Conservation (phyloP, 2,113 vertebrate genomes). For the Sciurus niger region DNA sequence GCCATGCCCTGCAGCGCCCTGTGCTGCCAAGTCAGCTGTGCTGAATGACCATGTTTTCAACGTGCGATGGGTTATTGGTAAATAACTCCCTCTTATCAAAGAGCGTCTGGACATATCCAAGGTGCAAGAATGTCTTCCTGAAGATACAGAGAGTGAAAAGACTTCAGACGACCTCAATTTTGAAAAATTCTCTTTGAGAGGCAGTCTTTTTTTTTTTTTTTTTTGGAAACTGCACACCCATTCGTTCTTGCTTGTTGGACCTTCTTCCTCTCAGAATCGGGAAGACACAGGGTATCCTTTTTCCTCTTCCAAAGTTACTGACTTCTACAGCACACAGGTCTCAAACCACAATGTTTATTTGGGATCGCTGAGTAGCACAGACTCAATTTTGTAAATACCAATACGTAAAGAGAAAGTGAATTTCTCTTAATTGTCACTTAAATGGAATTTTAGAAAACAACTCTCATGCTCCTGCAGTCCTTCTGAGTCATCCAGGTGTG, state of each 20-base stretch:
- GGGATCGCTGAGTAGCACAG: background rate
- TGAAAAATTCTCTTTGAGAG: constrained; percentile 21
- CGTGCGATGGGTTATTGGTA: background rate
- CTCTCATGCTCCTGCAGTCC: background rate
- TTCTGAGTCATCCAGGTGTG: background rate
- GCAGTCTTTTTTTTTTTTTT: background rate
- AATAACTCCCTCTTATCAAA: background rate
- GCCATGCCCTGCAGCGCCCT: background rate
- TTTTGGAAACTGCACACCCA: background rate
- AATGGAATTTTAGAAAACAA: background rate
- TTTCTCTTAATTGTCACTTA: constrained; percentile 26
- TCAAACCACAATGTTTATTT: background rate
- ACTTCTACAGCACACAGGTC: background rate
- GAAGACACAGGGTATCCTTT: background rate
- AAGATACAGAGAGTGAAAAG: background rate
- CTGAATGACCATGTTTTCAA: background rate
- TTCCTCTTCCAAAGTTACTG: background rate
- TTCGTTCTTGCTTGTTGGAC: background rate
- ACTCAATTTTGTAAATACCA: constrained; percentile 11
- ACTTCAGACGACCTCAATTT: background rate
- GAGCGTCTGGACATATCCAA: background rate
- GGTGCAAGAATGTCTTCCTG: background rate
- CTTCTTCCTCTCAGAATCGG: background rate
- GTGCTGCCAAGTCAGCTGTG: background rate
- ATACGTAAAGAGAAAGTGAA: background rate